Conservation (phyloP, 2,888 invertebrate genomes). For the Neoscelio sp. region DNA sequence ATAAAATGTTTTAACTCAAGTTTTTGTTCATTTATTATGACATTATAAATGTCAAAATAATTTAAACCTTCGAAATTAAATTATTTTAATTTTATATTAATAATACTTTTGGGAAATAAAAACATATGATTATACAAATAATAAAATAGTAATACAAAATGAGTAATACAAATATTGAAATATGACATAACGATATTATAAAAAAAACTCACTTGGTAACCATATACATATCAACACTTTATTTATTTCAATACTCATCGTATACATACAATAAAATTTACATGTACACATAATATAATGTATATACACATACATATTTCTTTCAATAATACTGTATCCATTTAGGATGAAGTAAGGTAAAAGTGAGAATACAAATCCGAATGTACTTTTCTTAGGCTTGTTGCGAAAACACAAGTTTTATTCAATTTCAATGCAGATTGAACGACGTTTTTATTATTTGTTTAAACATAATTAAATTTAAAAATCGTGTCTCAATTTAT, state of each 20-base stretch:
- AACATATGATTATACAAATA: neutral
- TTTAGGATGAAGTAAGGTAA: constrained; percentile 38
- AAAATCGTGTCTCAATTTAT: constrained; percentile 10
- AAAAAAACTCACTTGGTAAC: constrained; percentile 29
- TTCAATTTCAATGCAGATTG: neutral
- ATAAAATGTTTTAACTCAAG: too few species aligned
- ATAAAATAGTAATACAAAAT: too few species aligned
- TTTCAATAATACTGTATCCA: constrained; percentile 47
- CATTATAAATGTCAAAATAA: too few species aligned
- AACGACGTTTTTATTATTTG: neutral
- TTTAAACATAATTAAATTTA: neutral
- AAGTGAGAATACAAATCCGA: constrained; percentile 1
- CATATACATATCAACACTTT: constrained; percentile 67
- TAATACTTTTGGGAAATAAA: neutral
- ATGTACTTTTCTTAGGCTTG: neutral
- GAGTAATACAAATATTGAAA: too few species aligned
- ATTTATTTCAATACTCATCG: constrained; percentile 65
- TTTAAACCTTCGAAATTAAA: too few species aligned
- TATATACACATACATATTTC: constrained; percentile 57
- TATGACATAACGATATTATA: too few species aligned
- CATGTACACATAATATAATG: constrained; percentile 61
- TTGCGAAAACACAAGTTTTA: neutral
- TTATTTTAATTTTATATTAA: too few species aligned
- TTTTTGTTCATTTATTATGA: too few species aligned
- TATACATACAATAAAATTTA: constrained; percentile 66